Conservation (phyloP, 2,797 vertebrate genomes). For the Acanthiza pusilla region DNA sequence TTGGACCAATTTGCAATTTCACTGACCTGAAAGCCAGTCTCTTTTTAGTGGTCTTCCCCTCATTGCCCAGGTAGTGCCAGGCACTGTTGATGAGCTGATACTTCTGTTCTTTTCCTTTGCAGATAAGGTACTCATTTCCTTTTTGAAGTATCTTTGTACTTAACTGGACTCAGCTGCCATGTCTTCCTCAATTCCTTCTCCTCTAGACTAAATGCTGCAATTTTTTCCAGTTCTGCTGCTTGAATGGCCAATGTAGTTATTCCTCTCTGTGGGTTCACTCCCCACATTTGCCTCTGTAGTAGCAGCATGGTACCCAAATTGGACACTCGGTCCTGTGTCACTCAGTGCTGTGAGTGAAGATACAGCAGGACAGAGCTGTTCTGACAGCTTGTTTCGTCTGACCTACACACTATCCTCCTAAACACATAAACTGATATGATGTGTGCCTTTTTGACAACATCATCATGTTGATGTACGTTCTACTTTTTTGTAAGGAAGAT, state of each 20-base stretch:
- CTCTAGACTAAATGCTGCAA: neutral
- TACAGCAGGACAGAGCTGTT: neutral
- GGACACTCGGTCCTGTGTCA: neutral
- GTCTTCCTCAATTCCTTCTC: neutral
- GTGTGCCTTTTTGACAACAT: neutral
- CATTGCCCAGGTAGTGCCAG: neutral
- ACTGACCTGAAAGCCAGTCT: neutral
- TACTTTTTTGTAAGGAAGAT: neutral
- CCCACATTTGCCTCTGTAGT: neutral
- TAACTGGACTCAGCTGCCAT: neutral
- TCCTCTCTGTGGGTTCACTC: neutral
- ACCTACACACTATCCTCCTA: neutral
- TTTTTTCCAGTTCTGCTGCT: neutral
- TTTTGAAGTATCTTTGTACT: neutral
- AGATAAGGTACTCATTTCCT: neutral
- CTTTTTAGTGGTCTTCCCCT: neutral
- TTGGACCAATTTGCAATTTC: neutral
- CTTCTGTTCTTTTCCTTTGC: neutral
- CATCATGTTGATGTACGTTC: neutral
- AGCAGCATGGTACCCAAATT: neutral
- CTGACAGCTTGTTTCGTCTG: neutral
- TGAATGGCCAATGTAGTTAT: neutral
- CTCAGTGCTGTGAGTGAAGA: neutral
- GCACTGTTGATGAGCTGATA: neutral
- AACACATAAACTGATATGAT: neutral